A percentile compares a stretch with the other conserved stretches of the same genome.
These are phyloP conservation scores for Lycophotia porphyrea DNA, from an alignment of 2,888 invertebrate species.

Conservation along the genomic window DNA sequence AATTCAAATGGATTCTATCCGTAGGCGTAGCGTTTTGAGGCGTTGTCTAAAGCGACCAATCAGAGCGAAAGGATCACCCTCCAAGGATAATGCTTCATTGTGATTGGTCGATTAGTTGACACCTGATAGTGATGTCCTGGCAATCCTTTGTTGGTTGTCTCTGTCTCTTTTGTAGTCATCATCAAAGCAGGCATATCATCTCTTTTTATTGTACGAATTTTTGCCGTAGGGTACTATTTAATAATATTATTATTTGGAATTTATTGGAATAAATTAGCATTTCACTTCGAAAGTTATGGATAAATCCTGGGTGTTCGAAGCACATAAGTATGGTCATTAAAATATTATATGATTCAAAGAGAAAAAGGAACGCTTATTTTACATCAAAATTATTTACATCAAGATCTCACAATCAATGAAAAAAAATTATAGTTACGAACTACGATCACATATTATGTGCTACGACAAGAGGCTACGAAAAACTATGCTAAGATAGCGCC, in stretches of 20 bases:
- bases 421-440: background rate
- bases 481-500: background rate
- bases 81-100: slow-evolving; percentile 80
- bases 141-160: slow-evolving; percentile 78
- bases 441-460: background rate
- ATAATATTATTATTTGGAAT: background rate
- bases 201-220: slow-evolving; percentile 29
- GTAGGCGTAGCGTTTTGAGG: slow-evolving; percentile 81
- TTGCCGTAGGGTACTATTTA: background rate
- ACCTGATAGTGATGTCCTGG: slow-evolving; percentile 81
- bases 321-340: background rate
- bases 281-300: background rate
- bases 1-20: slow-evolving; percentile 85
- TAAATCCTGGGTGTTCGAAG: too few relatives aligned
- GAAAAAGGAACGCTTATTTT: background rate
- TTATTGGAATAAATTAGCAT: background rate
- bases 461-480: slow-evolving; percentile 12
- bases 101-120: slow-evolving; percentile 79
- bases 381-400: background rate
- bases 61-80: slow-evolving; percentile 83
- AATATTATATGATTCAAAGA: background rate
- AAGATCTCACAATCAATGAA: background rate
- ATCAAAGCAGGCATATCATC: slow-evolving; percentile 18
- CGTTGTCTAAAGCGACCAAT: slow-evolving; percentile 87
- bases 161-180: slow-evolving; percentile 69